Conservation (phyloP, 2,797 vertebrate species). For the Sus cebifrons region DNA sequence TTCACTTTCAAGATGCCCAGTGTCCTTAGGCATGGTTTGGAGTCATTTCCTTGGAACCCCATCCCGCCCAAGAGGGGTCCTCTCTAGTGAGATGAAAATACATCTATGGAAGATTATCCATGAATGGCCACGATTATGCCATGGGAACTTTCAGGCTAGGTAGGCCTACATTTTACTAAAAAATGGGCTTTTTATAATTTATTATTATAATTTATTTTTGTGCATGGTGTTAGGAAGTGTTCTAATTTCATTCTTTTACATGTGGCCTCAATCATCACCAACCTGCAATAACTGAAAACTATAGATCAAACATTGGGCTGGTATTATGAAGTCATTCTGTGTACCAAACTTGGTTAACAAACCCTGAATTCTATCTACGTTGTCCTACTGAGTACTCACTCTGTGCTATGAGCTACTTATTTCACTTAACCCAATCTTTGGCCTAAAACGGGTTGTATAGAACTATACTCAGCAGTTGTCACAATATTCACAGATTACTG, state of each 20-base stretch:
- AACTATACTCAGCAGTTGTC: not conserved
- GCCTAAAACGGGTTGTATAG: not conserved
- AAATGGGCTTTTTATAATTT: not conserved
- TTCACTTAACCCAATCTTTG: conserved; percentile 48
- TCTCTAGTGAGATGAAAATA: not conserved
- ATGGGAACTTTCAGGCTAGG: not conserved
- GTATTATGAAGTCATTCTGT: conserved; percentile 41
- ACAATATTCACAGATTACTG: not conserved
- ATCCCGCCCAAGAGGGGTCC: not conserved
- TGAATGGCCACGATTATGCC: not conserved
- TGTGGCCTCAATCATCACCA: not conserved
- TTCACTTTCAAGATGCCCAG: not conserved
- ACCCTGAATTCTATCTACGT: conserved; percentile 40
- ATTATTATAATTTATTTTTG: no score
- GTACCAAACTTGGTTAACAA: conserved; percentile 16
- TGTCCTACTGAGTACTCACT: not conserved
- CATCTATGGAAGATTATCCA: not conserved
- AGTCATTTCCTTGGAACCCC: not conserved
- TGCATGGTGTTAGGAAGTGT: no score
- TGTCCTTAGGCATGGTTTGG: not conserved
- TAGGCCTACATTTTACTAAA: not conserved
- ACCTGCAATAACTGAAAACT: not conserved
- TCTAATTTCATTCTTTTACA: no score
- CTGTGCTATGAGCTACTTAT: not conserved
- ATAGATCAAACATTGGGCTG: not conserved